These are phyloP conservation scores for Lepidurus couesii DNA, from an alignment of 1,140 invertebrate genomes.

Conservation along the genomic window DNA sequence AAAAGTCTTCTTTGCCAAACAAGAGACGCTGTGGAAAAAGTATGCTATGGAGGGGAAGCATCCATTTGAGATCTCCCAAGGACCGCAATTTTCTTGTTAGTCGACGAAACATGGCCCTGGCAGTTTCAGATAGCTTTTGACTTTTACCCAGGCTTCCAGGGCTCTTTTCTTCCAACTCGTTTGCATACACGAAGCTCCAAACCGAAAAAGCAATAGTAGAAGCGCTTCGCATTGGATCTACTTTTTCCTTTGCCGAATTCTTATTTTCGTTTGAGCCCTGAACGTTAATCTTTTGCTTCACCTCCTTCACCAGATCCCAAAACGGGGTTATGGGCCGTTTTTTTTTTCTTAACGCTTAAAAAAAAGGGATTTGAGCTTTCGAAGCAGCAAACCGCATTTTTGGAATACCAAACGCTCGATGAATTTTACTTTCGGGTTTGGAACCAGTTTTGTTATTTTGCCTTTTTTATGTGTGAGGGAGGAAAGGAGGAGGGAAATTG, in stretches of 20 bases:
- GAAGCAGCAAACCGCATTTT: not conserved
- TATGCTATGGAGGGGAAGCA: not conserved
- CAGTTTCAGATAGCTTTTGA: constrained; percentile 13
- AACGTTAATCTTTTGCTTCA: too few species aligned
- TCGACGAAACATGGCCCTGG: constrained; percentile 10
- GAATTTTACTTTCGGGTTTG: not conserved
- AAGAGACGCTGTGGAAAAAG: not conserved
- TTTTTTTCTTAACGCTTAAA: too few species aligned
- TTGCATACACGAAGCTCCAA: too few species aligned
- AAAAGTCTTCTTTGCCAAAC: constrained; percentile 9
- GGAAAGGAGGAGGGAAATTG: not conserved
- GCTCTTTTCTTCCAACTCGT: not conserved
- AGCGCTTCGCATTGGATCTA: too few species aligned
- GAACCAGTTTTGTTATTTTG: not conserved
- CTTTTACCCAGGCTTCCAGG: not conserved
- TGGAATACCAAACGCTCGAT: not conserved
- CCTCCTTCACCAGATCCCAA: too few species aligned
- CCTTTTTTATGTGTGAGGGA: not conserved
- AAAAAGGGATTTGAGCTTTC: not conserved
- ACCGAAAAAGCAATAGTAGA: too few species aligned
- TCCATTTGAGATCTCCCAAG: not conserved
- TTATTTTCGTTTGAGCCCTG: too few species aligned
- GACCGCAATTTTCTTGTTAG: constrained; percentile 22
- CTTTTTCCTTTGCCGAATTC: too few species aligned
- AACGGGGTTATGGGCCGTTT: too few species aligned